Evolutionary conservation across 2,797 vertebrate genomes (phyloP), one percentile per base, ranked within the genome.

Genomic region (Hydrolagus colliei): DNA sequence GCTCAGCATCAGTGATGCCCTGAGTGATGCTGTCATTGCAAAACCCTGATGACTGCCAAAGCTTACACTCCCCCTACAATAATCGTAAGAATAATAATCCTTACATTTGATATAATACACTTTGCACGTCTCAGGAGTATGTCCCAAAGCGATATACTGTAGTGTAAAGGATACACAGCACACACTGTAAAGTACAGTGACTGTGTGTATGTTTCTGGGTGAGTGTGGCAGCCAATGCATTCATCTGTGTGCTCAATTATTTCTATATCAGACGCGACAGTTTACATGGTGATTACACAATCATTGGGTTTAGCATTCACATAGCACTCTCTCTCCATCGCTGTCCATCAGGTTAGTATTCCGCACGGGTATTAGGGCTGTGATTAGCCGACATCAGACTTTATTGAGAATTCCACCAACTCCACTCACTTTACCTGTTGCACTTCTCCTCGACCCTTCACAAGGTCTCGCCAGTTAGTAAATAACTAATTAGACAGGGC

Each of bases 401-500:
- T 18, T 71, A 20, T 84, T 52, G 20, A 71, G 2, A 71, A 68
- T 35, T 71, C 32, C 2, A 9, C 65, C 68, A 32, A 18, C n/a
- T 67, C 32, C 22, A 82, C 4, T 84, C 35, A 4, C 62, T 65
- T 68, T 2, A 68, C 67, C 79, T 65, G 67, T 14, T n/a, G 1
- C 13, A 6, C 32, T 71, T 32, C 12, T 6, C 2, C 41, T 52
- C 41, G 2, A 52, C 41, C 41, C 41, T 18, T 61, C 27, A 41
- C 63, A 78, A 71, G 27, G 9, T 52, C 41, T 18, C 27, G 41
- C 61, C 75, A 71, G 75, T 77, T 86, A 86, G 63, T 78, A 86
- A 77, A 86, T 32, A 86, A 20, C 74, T 68, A 86, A 78, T 79
- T 86, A 68, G n/a, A n/a, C 35, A 59, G 68, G 86, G 71, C 63